Conservation (phyloP, 2,113 vertebrate genomes). For the Hypanus sabinus region DNA sequence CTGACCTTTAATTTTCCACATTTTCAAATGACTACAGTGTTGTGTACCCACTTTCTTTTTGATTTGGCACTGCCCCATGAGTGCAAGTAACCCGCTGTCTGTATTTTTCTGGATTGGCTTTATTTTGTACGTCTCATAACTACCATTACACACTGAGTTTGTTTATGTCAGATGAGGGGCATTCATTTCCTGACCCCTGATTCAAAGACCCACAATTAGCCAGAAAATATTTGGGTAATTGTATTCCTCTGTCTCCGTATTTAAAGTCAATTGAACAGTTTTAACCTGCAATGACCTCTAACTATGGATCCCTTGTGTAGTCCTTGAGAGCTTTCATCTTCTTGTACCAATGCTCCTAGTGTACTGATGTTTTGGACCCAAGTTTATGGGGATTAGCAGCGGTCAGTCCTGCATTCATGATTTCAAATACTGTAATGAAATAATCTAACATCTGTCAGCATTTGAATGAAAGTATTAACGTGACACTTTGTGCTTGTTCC, state of each 20-base stretch:
- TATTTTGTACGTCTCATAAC: background rate
- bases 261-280: no score
- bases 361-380: no score
- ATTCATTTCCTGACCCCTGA: background rate
- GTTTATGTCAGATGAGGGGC: background rate
- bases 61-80: background rate
- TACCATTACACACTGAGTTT: background rate
- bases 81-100: background rate
- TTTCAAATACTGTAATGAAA: no score
- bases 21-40: background rate
- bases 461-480: no score
- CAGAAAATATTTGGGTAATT: background rate
- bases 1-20: background rate
- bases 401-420: no score
- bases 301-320: no score
- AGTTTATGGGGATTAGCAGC: no score
- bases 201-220: background rate
- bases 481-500: no score
- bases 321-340: no score
- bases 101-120: background rate
- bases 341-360: no score
- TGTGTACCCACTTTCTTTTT: background rate
- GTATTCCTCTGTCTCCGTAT: background rate
- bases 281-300: no score
- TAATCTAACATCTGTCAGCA: no score